These are phyloP conservation scores for Phocoena sinus DNA, from an alignment of 2,113 vertebrate species.

Conservation along the genomic window DNA sequence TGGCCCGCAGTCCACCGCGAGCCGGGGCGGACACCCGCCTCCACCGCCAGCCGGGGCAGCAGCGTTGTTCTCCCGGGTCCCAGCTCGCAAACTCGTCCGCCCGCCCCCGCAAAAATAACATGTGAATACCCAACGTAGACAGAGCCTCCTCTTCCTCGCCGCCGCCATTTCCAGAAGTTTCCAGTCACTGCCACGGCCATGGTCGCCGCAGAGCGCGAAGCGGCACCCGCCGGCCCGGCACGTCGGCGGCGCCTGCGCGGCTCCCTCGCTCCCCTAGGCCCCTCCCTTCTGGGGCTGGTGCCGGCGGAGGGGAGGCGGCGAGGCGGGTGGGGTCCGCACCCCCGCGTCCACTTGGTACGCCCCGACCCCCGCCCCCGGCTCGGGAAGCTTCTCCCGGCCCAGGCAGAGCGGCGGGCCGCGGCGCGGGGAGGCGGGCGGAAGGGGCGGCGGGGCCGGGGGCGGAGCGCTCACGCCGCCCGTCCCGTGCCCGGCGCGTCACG, in stretches of 20 bases:
- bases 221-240: background rate
- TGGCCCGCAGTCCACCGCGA: rapidly evolving
- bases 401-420: background rate
- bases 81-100: background rate
- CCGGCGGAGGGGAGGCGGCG: background rate
- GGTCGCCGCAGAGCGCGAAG: background rate
- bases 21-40: background rate
- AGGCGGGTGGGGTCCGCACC: background rate
- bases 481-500: slow-evolving; percentile 73
- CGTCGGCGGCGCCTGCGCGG: slow-evolving; percentile 22
- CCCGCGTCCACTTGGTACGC: background rate
- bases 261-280: background rate
- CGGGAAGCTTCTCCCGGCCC: background rate
- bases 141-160: background rate
- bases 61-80: background rate
- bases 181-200: slow-evolving; percentile 39
- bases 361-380: background rate
- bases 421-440: slow-evolving; percentile 7
- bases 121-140: background rate
- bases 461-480: slow-evolving; percentile 54
- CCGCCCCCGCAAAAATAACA: background rate
- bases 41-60: too few relatives aligned
- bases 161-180: slow-evolving; percentile 78
- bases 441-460: background rate
- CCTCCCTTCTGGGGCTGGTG: background rate